These are phyloP conservation scores for Pterocles orientalis DNA, from an alignment of 2,113 vertebrate genomes.

Conservation along the genomic window DNA sequence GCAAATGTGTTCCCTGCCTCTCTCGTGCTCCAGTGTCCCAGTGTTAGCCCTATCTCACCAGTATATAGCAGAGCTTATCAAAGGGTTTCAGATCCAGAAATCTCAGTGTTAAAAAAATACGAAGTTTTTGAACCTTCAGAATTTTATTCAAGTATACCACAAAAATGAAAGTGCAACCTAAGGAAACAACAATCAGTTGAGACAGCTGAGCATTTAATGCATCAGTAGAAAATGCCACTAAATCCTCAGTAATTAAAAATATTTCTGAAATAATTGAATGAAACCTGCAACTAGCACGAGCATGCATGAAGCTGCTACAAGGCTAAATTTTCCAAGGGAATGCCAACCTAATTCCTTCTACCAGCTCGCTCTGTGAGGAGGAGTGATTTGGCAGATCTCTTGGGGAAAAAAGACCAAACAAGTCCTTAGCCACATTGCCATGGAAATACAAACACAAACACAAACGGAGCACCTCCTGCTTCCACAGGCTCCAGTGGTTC, in stretches of 20 bases:
- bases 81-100: background rate
- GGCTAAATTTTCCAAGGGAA: background rate
- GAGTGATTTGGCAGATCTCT: background rate
- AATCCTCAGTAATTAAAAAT: background rate
- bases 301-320: background rate
- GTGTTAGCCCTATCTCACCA: rapidly evolving
- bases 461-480: background rate
- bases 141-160: background rate
- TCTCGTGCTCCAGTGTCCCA: background rate
- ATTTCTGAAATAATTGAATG: background rate
- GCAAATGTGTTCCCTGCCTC: background rate
- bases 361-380: background rate
- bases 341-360: background rate
- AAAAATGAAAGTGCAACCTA: background rate
- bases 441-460: slow-evolving; percentile 31
- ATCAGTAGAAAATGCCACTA: background rate
- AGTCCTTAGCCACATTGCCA: background rate
- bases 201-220: background rate
- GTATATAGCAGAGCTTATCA: background rate
- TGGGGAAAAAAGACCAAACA: background rate
- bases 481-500: background rate
- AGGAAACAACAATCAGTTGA: background rate
- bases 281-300: background rate
- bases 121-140: background rate
- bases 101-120: background rate